Evolutionary conservation across 1,140 invertebrate genomes (phyloP).

Genomic region (Tetranychus cinnabarinus): DNA sequence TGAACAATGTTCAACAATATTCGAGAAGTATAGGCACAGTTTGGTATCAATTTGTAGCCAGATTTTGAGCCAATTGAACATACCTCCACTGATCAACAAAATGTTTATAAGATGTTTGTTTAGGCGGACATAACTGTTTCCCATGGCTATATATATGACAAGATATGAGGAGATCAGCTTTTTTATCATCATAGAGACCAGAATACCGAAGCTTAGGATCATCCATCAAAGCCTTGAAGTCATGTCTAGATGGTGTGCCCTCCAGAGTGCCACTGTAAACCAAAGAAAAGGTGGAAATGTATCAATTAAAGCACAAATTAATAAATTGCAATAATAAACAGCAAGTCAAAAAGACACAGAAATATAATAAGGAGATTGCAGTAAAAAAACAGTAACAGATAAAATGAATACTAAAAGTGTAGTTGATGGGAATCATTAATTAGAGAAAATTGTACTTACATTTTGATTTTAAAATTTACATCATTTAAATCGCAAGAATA

Average conservation of each 20-base stretch:
- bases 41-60: too few relatives aligned
- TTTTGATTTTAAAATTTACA: conserved; percentile 67
- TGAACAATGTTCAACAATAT: too few relatives aligned
- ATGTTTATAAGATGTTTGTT: conserved; percentile 74
- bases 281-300: conserved; percentile 3
- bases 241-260: conserved; percentile 56
- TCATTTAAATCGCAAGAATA: conserved; percentile 66
- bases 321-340: not conserved
- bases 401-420: not conserved
- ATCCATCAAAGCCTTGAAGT: conserved; percentile 58
- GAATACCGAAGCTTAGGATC: conserved; percentile 77
- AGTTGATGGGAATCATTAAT: not conserved
- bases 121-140: conserved; percentile 55
- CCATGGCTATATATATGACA: conserved; percentile 67
- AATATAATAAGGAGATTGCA: not conserved
- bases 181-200: conserved; percentile 48
- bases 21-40: too few relatives aligned
- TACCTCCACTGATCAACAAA: conserved; percentile 82
- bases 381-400: not conserved
- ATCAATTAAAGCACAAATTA: too few relatives aligned
- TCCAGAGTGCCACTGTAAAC: conserved; percentile 66
- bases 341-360: not conserved
- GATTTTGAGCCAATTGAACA: conserved; percentile 17
- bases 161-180: conserved; percentile 63
- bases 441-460: conserved; percentile 34